Evolutionary conservation across 2,113 vertebrate species (phyloP).

Genomic region (Cervus canadensis): DNA sequence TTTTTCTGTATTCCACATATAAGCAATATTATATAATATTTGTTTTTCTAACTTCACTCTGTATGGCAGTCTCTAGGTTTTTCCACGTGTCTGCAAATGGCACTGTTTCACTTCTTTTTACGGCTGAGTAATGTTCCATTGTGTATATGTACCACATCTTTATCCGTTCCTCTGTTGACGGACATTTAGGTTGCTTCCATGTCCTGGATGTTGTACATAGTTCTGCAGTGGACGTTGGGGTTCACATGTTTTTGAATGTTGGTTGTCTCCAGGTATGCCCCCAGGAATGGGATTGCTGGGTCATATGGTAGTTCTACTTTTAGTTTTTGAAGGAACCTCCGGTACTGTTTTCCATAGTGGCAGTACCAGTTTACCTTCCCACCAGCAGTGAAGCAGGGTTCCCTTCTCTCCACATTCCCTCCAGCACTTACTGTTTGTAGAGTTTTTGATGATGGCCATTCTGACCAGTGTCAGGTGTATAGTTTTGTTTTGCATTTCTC

Average conservation of each 20-base stretch:
- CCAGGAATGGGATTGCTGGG: background rate
- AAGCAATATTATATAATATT: background rate
- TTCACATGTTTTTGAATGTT: background rate
- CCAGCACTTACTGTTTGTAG: background rate
- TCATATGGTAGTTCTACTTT: background rate
- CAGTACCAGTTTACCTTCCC: background rate
- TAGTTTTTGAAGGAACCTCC: background rate
- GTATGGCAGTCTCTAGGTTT: background rate
- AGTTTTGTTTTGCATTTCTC: background rate
- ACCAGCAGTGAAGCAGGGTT: background rate
- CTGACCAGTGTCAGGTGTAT: background rate
- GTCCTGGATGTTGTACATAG: background rate
- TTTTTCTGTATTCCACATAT: background rate
- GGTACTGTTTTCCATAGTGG: background rate
- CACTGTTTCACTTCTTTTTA: background rate
- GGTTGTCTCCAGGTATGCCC: background rate
- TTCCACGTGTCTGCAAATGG: background rate
- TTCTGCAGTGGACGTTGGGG: background rate
- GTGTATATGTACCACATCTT: accelerated
- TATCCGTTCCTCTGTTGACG: background rate
- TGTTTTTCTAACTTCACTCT: background rate
- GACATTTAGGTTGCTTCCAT: background rate
- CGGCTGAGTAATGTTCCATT: background rate
- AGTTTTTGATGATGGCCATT: background rate
- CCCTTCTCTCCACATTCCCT: background rate